These are phyloP conservation scores for Stomorhina lunata DNA, from an alignment of 2,888 invertebrate species.

Conservation along the genomic window DNA sequence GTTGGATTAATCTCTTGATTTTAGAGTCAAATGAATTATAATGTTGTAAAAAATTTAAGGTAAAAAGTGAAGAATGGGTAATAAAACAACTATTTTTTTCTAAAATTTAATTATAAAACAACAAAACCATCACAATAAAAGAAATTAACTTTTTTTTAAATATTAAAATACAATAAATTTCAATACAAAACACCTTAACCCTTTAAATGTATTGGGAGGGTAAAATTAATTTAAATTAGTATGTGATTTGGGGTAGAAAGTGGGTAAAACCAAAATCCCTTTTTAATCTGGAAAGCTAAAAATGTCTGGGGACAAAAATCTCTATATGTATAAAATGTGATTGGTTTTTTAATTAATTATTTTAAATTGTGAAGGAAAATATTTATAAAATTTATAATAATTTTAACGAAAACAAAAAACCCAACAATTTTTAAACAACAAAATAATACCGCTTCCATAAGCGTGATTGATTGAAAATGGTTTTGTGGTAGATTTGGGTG, in stretches of 20 bases:
- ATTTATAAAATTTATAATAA: constrained; percentile 20
- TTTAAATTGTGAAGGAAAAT: background rate
- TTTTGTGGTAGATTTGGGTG: constrained; percentile 2
- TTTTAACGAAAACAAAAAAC: constrained; percentile 39
- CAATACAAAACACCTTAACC: constrained; percentile 52
- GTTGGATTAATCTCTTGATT: constrained; percentile 11
- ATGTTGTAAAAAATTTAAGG: constrained; percentile 2
- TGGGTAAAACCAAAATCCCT: constrained; percentile 42
- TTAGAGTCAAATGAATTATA: constrained; percentile 15
- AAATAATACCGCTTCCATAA: constrained; percentile 63
- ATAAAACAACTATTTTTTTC: constrained; percentile 17
- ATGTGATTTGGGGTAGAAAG: constrained; percentile 34
- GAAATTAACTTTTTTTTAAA: constrained; percentile 20
- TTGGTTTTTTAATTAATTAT: constrained; percentile 16
- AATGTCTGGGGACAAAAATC: no score
- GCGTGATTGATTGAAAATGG: constrained; percentile 39
- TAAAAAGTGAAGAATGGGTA: constrained; percentile 16
- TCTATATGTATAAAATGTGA: constrained; percentile 22
- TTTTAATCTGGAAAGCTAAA: no score
- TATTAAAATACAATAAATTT: constrained; percentile 12
- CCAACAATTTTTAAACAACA: constrained; percentile 49
- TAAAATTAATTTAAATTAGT: constrained; percentile 42
- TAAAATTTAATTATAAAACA: constrained; percentile 27
- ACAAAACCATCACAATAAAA: constrained; percentile 35
- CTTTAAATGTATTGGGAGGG: constrained; percentile 38